Base-by-base conservation (phyloP, 2,797 vertebrate species). In the Lindbergichthys nudifrons region DNA sequence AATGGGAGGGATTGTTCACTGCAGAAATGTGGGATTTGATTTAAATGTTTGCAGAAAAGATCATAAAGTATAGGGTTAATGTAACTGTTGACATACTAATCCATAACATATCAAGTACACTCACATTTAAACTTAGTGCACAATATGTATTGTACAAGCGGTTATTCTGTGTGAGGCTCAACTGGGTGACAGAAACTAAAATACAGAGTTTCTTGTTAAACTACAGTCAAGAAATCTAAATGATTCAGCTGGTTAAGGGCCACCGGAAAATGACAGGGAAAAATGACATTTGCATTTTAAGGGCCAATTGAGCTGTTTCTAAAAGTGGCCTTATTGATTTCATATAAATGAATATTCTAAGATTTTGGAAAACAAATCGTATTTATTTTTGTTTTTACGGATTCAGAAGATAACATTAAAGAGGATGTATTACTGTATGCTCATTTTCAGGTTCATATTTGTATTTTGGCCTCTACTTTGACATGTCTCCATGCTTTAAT, bases 141-240 rank as follows among this genome's bases (percentile, higher is more conserved):
- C 62, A 45, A 30, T 67, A 45, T 15, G 41, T 54, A 0, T 23
- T 47, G 42, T 46, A 12, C 42, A 67, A 51, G 39, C 43, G 18
- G 14, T 47, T 42, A 3, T 15, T n/a, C 21, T 30, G 19, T n/a
- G 0, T 19, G 39, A 16, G 61, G 54, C 19, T 43, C 46, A 59
- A 52, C 48, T 9, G 45, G 19, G 30, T 56, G 51, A 26, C 5
- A 16, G 13, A 18, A 7, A 58, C 13, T n/a, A 19, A 57, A 16
- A 30, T 21, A 21, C 45, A 65, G 18, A 66, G 56, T 43, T 68
- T 32, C 61, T 75, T 62, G 67, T 75, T 68, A 42, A 65, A 50
- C n/a, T 15, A 56, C 16, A 41, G 10, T 43, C 39, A 48, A 47
- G 21, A 51, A 50, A 45, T 51, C 18, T 23, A 36, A 18, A 19